These are phyloP conservation scores for Allophyes oxyacanthae DNA, from an alignment of 2,888 invertebrate species.

Conservation along the genomic window DNA sequence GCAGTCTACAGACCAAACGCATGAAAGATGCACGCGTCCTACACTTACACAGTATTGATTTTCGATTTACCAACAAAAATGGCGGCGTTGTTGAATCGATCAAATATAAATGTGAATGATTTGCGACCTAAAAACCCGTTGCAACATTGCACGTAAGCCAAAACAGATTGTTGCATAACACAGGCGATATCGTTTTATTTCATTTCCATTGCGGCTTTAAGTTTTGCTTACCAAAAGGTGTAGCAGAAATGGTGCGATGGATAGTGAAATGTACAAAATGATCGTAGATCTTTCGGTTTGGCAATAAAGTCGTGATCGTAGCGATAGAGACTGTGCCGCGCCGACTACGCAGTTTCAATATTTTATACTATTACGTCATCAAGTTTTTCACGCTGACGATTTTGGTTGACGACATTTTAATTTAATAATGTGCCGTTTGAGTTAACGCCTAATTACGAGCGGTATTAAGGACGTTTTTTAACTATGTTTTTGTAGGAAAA, in stretches of 20 bases:
- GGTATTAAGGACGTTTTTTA: background rate
- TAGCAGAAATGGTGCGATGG: conserved; percentile 6
- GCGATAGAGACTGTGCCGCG: conserved; percentile 11
- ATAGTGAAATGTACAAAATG: conserved; percentile 2
- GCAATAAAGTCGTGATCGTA: conserved; percentile 10
- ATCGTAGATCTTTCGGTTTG: conserved; percentile 11
- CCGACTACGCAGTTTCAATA: conserved; percentile 54
- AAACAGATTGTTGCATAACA: conserved; percentile 6
- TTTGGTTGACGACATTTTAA: background rate
- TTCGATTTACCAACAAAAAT: conserved; percentile 20
- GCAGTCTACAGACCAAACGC: conserved; percentile 6
- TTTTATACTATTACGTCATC: conserved; percentile 48
- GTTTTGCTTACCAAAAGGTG: background rate
- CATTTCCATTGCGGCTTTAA: conserved; percentile 25
- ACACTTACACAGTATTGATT: conserved; percentile 28
- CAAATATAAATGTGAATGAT: conserved; percentile 18
- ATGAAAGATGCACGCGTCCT: conserved; percentile 15
- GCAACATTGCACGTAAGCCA: conserved; percentile 24
- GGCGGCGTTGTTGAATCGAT: conserved; percentile 2
- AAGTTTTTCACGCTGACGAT: conserved; percentile 20
- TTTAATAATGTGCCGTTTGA: background rate
- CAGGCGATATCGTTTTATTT: background rate
- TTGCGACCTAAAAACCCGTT: conserved; percentile 38
- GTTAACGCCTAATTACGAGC: background rate
- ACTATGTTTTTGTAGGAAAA: background rate